Conservation (phyloP, 1,140 invertebrate genomes). For the Drosophila aff. region DNA sequence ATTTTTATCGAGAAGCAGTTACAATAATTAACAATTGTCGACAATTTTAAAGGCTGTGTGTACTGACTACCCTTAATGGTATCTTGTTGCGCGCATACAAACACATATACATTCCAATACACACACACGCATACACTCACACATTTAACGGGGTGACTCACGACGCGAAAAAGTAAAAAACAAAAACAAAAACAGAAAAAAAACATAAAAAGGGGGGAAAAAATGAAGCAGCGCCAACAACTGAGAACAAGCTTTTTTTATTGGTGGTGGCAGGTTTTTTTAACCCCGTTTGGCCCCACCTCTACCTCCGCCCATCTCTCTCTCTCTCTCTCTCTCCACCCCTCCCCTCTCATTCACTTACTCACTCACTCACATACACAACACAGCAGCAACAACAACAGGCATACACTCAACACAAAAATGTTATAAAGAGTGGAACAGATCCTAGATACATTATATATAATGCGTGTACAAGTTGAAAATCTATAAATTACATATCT, state of each 20-base stretch:
- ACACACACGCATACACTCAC: background rate
- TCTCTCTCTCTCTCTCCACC: background rate
- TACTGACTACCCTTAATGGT: conserved; percentile 73
- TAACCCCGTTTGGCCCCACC: conserved; percentile 49
- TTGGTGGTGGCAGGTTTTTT: conserved; percentile 52
- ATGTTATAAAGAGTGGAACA: conserved; percentile 32
- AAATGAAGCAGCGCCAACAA: conserved; percentile 24
- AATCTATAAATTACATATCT: conserved; percentile 13
- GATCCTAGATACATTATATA: conserved; percentile 85
- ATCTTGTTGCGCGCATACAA: conserved; percentile 29
- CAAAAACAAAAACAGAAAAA: background rate
- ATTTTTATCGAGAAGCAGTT: conserved; percentile 35
- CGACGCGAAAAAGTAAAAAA: conserved; percentile 18
- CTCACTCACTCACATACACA: conserved; percentile 11
- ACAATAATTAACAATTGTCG: conserved; percentile 42
- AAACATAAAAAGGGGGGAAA: conserved; percentile 1
- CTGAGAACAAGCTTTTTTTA: conserved; percentile 44
- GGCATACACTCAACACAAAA: conserved; percentile 14
- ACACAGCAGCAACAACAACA: conserved; percentile 4
- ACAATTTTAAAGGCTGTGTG: conserved; percentile 73
- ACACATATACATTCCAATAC: conserved; percentile 16
- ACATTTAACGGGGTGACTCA: conserved; percentile 38
- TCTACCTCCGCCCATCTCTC: background rate
- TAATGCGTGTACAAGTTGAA: conserved; percentile 84
- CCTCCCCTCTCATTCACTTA: conserved; percentile 4